Evolutionary conservation across 2,888 invertebrate species (phyloP), one percentile per base, ranked within the genome.

Genomic region (Myathropa florea): DNA sequence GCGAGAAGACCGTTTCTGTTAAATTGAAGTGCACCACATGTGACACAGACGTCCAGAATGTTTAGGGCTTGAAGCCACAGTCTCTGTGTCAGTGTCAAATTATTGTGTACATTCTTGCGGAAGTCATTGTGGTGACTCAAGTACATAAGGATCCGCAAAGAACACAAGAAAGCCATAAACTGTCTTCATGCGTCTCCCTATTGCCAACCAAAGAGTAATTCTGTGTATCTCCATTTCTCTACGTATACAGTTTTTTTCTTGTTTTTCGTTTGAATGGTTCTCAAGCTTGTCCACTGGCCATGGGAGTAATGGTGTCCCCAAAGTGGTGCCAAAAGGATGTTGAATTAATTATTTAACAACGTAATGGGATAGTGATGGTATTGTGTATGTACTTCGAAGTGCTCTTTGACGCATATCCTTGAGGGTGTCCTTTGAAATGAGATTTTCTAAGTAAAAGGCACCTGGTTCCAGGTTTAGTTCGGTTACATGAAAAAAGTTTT

Each of bases 91-190:
- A 23, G 61, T 39, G 53, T 14, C 36, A 55, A 63, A 70, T 61
- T 70, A 57, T 78, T 39, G n/a, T n/a, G 39, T 21, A 57, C 24
- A 71, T 64, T 57, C 71, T 24, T 65, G 14, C 57, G 64, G 59
- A 71, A 63, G 71, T 36, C 53, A 78, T 78, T 55, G 61, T 61
- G 36, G 23, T 67, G 68, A 61, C 30, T 78, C 57, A 63, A 79
- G 64, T 65, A 39, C 70, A 59, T 30, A 24, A 30, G 57, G 57
- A 30, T 71, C 46, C 71, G 71, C 30, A 79, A 70, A 65, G 46
- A 71, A 64, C 71, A 71, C 21, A 60, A 59, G 46, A 71, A 64
- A 59, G 59, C 30, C 64, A 71, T 79, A 64, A 77, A 46, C 39
- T 59, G 59, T 71, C 61, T 53, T 24, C 46, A 23, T 18, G 39